Base-by-base conservation (phyloP, 2,797 vertebrate species). In the Coreius guichenoti region DNA sequence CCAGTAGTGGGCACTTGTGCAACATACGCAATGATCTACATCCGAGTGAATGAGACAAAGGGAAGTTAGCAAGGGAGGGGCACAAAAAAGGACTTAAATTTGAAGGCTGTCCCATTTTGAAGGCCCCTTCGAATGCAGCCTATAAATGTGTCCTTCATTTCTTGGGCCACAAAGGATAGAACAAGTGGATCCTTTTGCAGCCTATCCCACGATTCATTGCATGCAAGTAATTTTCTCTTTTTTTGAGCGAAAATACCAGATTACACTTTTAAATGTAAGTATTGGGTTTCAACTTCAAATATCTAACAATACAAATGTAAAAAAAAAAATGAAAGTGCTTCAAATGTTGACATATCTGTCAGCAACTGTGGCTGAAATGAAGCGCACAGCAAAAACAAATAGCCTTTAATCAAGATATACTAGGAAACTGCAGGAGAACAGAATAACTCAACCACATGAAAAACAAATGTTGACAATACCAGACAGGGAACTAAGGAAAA, bases 171-270 rank as follows among this genome's bases (percentile, higher is more conserved):
- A 1, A 23, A 21, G 19, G 8, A 56, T 56, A 23, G 21, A 56
- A 56, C 0, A 21, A 12, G 12, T 14, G 12, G 12, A 61, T 14
- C 12, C 4, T 61, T 56, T 61, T 61, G n/a, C 4, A 13, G n/a
- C 58, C 23, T 61, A 26, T 26, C n/a, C 58, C n/a, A 61, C 2
- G n/a, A 61, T 26, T 26, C 2, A 6, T 26, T 26, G n/a, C 1
- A 4, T 0, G 0, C 56, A 26, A n/a, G 56, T 61, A 11, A 26
- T n/a, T n/a, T n/a, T n/a, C n/a, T n/a, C n/a, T 26, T 26, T 11
- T 23, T 13, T 4, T n/a, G 1, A 58, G 23, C 26, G 12, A 61
- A 61, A 61, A 61, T 61, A n/a, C 0, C 58, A 26, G 54, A 58
- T 58, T 58, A 12, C 23, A 58, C 23, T 61, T 63, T 63, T 6